Evolutionary conservation across 1,140 invertebrate genomes (phyloP).

Genomic region (Drosophila sechellia): DNA sequence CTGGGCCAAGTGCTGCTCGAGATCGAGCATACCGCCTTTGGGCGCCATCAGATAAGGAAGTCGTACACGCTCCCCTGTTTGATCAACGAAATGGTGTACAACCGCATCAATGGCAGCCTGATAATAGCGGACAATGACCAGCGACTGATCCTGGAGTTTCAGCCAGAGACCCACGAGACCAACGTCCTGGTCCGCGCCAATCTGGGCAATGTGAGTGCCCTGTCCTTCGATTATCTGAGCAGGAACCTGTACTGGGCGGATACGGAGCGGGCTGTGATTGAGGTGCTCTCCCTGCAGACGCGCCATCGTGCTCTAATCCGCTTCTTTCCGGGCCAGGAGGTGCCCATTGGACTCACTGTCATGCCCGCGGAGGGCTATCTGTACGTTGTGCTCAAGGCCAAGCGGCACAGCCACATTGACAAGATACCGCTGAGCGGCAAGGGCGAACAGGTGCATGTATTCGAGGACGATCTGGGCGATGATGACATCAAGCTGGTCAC

Average conservation of each 20-base stretch:
- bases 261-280: slow-evolving; percentile 86
- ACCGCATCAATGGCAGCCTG: slow-evolving; percentile 84
- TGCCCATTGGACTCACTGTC: slow-evolving; percentile 87
- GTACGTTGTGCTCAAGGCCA: slow-evolving; percentile 87
- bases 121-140: slow-evolving; percentile 86
- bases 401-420: slow-evolving; percentile 86
- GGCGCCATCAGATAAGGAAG: slow-evolving; percentile 81
- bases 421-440: slow-evolving; percentile 87
- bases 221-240: slow-evolving; percentile 89
- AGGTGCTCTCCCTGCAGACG: slow-evolving; percentile 86
- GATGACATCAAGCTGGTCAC: slow-evolving; percentile 61
- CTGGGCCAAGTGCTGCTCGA: slow-evolving; percentile 79
- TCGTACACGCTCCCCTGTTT: slow-evolving; percentile 80
- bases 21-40: slow-evolving; percentile 85
- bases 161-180: slow-evolving; percentile 80
- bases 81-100: slow-evolving; percentile 84
- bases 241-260: slow-evolving; percentile 90
- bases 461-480: slow-evolving; percentile 85
- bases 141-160: slow-evolving; percentile 83
- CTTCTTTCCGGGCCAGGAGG: slow-evolving; percentile 85
- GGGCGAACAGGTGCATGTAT: slow-evolving; percentile 84
- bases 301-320: slow-evolving; percentile 86
- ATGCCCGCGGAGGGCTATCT: slow-evolving; percentile 89
- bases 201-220: slow-evolving; percentile 86
- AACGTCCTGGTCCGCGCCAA: slow-evolving; percentile 83